A percentile compares a stretch with the other conserved stretches of the same genome.
phyloP scores from a whole-genome alignment of 2,113 vertebrate species.

The Plotosus lineatus region DNA sequence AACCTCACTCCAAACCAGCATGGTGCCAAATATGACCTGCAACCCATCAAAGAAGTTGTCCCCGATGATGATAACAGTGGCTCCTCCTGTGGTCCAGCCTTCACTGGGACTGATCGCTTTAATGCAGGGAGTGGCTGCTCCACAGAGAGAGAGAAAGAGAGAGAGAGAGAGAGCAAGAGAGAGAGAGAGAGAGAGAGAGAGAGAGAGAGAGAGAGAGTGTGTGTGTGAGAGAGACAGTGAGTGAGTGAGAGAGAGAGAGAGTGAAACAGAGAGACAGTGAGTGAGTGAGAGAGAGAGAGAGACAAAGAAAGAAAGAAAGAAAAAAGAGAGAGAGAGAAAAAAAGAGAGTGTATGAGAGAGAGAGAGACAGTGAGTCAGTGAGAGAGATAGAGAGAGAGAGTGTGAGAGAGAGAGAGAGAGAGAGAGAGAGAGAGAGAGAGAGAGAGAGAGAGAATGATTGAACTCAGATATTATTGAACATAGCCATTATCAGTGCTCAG shows the following conservation, averaged over 20 bases:
- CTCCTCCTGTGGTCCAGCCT: slow-evolving; percentile 77
- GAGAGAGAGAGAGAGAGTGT: slow-evolving; percentile 1
- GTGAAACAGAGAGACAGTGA: neutral
- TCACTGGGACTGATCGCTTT: slow-evolving; percentile 77
- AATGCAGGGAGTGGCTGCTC: slow-evolving; percentile 73
- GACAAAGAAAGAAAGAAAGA: no score
- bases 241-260: no score
- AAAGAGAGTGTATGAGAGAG: neutral
- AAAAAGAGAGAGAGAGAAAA: no score
- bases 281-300: no score
- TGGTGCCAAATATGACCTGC: slow-evolving; percentile 77
- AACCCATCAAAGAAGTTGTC: slow-evolving; percentile 78
- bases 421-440: no score
- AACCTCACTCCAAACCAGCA: slow-evolving; percentile 78
- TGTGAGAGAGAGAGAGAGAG: no score
- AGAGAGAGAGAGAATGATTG: slow-evolving; percentile 38
- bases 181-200: neutral
- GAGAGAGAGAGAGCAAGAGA: slow-evolving; percentile 25
- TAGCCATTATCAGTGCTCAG: no score
- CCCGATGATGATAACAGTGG: slow-evolving; percentile 78
- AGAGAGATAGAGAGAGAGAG: no score
- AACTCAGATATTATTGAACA: no score
- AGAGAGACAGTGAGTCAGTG: no score
- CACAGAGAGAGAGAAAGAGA: neutral
- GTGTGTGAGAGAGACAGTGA: no score